Evolutionary conservation across 2,888 invertebrate genomes (phyloP).

Genomic region (Peribatodes rhomboidaria): DNA sequence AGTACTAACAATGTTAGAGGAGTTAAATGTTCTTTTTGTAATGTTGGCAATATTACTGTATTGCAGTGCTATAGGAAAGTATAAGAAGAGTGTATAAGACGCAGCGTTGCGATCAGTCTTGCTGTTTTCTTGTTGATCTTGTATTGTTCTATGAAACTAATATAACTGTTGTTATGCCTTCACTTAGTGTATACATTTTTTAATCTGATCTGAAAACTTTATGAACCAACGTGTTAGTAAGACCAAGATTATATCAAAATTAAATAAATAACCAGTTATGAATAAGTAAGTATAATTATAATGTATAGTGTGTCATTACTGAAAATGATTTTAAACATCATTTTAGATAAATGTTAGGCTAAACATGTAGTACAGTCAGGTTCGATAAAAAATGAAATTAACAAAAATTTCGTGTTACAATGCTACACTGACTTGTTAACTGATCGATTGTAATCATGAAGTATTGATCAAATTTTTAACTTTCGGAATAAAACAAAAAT

Average conservation of each 20-base stretch:
- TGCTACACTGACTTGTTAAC: background rate
- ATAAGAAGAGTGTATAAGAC: conserved; percentile 20
- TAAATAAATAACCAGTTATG: conserved; percentile 1
- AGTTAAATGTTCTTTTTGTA: conserved; percentile 1
- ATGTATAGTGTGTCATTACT: conserved; percentile 2
- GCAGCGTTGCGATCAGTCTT: conserved; percentile 45
- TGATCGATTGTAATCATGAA: background rate
- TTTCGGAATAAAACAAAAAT: background rate
- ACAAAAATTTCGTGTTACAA: background rate
- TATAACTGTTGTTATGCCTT: conserved; percentile 74
- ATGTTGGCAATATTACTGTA: conserved; percentile 9
- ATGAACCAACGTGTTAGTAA: conserved; percentile 51
- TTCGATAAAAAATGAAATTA: background rate
- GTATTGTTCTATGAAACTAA: conserved; percentile 66
- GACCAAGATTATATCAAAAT: conserved; percentile 26
- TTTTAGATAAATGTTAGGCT: conserved; percentile 7
- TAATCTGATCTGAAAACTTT: conserved; percentile 55
- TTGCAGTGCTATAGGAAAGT: background rate
- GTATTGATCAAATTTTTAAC: background rate
- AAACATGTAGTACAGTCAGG: conserved; percentile 10
- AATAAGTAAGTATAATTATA: conserved; percentile 3
- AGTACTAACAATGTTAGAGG: conserved; percentile 1
- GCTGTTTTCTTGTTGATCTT: conserved; percentile 70
- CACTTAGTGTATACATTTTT: conserved; percentile 46
- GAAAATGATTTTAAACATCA: conserved; percentile 2